These are phyloP conservation scores for Agonum fuliginosum DNA, from an alignment of 2,888 invertebrate species.

Conservation along the genomic window DNA sequence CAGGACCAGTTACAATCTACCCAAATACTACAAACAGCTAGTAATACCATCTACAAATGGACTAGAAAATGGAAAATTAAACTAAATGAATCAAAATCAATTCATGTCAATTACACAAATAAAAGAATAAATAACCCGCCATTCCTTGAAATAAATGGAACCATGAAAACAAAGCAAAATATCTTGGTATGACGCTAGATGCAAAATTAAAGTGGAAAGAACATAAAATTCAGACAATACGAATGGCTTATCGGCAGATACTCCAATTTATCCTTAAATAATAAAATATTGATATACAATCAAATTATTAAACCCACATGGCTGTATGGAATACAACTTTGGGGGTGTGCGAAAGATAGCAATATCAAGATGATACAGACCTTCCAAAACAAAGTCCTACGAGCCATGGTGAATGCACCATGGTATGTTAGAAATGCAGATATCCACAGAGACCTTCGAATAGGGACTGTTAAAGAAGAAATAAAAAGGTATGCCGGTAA, in stretches of 20 bases:
- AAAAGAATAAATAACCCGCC: not conserved
- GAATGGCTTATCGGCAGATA: not conserved
- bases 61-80: constrained; percentile 63
- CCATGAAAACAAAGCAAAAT: not conserved
- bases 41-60: constrained; percentile 61
- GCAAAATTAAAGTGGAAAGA: not conserved
- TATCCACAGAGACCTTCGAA: no score
- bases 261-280: not conserved
- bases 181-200: no score
- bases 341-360: constrained; percentile 49
- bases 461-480: no score
- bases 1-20: constrained; percentile 31
- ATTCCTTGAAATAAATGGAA: not conserved
- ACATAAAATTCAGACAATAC: not conserved
- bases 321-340: constrained; percentile 51
- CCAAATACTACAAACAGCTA: constrained; percentile 56
- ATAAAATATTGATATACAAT: not conserved
- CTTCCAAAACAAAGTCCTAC: constrained; percentile 60
- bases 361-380: constrained; percentile 51
- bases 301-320: constrained; percentile 58
- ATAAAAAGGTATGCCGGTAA: constrained; percentile 53
- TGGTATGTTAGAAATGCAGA: no score
- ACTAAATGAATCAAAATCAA: no score
- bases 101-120: constrained; percentile 62
- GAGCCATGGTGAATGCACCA: no score